Evolutionary conservation across 2,888 invertebrate genomes (phyloP).

Genomic region (Andrena minutula): DNA sequence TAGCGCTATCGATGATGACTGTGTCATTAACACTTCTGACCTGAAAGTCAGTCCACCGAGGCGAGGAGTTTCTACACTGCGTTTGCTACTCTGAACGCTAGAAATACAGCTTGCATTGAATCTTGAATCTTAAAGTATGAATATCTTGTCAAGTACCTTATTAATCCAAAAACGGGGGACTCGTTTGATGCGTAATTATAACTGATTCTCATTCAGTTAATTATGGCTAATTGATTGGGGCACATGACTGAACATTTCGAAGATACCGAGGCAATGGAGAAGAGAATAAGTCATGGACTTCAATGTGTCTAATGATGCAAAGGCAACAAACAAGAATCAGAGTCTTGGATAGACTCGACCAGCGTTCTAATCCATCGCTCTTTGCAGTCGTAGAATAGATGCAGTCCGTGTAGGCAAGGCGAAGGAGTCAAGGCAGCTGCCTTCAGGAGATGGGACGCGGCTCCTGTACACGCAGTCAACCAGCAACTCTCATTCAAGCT

Average conservation of each 20-base stretch:
- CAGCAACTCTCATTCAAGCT: conserved; percentile 78
- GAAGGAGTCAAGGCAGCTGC: conserved; percentile 78
- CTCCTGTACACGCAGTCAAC: conserved; percentile 75
- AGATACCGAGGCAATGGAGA: neutral
- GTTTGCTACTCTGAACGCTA: neutral
- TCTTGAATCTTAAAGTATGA: too few species aligned
- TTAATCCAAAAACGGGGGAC: too few species aligned
- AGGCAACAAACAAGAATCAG: neutral
- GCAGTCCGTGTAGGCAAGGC: conserved; percentile 70
- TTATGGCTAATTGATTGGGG: too few species aligned
- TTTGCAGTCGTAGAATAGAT: conserved; percentile 67
- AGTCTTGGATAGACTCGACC: conserved; percentile 62
- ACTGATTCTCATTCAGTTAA: too few species aligned
- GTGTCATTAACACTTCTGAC: conserved; percentile 18
- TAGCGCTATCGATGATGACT: conserved; percentile 13
- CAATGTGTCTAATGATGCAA: neutral
- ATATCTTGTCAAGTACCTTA: too few species aligned
- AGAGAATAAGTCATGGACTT: neutral
- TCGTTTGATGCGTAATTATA: too few species aligned
- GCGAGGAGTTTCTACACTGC: neutral
- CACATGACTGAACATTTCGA: neutral
- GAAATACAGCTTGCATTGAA: neutral
- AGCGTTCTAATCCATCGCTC: conserved; percentile 73
- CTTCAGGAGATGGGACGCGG: conserved; percentile 76
- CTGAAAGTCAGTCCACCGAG: neutral